Evolutionary conservation across 2,888 invertebrate species (phyloP).

Genomic region (Cylloceria caligata): DNA sequence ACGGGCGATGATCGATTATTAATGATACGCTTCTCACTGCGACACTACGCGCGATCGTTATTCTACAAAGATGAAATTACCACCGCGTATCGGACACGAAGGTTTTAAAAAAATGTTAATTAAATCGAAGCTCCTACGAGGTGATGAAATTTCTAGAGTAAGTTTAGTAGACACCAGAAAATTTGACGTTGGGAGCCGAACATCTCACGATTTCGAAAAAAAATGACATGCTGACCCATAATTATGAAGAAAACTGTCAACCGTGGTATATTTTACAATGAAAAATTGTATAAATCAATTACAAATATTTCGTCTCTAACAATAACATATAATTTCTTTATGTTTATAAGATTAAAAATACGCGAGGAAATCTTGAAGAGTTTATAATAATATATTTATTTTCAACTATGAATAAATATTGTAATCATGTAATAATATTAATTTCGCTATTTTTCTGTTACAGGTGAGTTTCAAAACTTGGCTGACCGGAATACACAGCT

Average conservation of each 20-base stretch:
- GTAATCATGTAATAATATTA: neutral
- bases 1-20: conserved; percentile 60
- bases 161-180: neutral
- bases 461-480: conserved; percentile 21
- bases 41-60: conserved; percentile 21
- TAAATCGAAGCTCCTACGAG: neutral
- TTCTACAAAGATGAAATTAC: conserved; percentile 23
- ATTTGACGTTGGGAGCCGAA: neutral
- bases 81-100: neutral
- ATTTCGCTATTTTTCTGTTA: conserved; percentile 1
- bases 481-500: neutral
- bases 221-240: too few species aligned
- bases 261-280: too few species aligned
- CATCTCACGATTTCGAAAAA: too few species aligned
- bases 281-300: neutral
- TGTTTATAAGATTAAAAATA: too few species aligned
- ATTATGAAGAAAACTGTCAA: too few species aligned
- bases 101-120: neutral
- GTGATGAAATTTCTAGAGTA: neutral
- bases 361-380: too few species aligned
- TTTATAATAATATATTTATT: neutral
- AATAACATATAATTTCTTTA: too few species aligned
- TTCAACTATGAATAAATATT: neutral
- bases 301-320: neutral
- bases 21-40: conserved; percentile 40